Evolutionary conservation across 23 tunicate genomes (phyloP).

Genomic region (Ascidia mentula): DNA sequence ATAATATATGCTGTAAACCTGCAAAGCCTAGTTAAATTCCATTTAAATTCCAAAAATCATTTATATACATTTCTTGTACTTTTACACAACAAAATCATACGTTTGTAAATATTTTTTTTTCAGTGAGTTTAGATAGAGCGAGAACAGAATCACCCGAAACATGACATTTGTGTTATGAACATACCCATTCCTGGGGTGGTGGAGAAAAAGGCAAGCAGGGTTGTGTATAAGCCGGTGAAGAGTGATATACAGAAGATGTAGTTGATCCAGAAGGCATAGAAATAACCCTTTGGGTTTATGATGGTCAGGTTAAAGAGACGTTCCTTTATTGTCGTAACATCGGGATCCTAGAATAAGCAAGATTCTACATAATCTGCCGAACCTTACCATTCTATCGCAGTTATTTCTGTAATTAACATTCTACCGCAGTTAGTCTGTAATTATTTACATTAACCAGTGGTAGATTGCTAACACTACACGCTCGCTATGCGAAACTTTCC

Average conservation of each 20-base stretch:
- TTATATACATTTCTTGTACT: too few relatives aligned
- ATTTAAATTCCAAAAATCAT: too few relatives aligned
- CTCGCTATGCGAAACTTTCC: too few relatives aligned
- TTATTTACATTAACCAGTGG: too few relatives aligned
- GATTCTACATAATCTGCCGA: too few relatives aligned
- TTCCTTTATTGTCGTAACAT: constrained; percentile 34
- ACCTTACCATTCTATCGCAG: background rate
- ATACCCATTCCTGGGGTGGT: constrained; percentile 65
- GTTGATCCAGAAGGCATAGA: constrained; percentile 51
- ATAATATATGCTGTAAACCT: too few relatives aligned
- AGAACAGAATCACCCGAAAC: too few relatives aligned
- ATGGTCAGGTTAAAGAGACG: constrained; percentile 41
- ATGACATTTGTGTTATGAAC: background rate
- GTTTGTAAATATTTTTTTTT: too few relatives aligned
- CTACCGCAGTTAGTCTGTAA: background rate
- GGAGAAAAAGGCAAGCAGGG: constrained; percentile 74
- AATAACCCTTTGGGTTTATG: constrained; percentile 51
- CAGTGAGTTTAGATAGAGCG: too few relatives aligned
- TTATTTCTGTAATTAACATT: background rate
- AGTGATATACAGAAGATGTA: constrained; percentile 35
- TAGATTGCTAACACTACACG: too few relatives aligned
- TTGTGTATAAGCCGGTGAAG: constrained; percentile 54
- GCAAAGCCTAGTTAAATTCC: too few relatives aligned
- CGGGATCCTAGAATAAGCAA: constrained; percentile 37
- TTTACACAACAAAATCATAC: too few relatives aligned